Base-by-base conservation (phyloP, 2,888 invertebrate species). In the Calephelis perditalis region DNA sequence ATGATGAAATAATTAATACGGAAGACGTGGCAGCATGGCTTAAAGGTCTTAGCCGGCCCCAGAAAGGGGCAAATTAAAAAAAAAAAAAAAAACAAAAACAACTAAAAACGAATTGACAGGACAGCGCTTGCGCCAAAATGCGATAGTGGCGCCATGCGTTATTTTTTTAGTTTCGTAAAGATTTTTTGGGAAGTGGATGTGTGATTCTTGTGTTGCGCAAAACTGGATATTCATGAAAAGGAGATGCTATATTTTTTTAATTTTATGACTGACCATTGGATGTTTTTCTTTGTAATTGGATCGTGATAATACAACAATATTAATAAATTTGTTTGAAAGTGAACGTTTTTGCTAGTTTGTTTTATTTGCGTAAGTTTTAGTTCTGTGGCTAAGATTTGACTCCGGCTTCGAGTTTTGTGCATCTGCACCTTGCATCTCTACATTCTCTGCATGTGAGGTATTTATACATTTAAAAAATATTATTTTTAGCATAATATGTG, bases 371-470 rank as follows among this genome's bases (percentile, higher is more conserved):
- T 80, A 77, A 72, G 73, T 73, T 76, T 83, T 79, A 76, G 79
- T 80, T 83, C 73, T 76, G 84, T 86, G 82, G 76, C 82, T 79
- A 83, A 82, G 87, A 85, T 85, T 86, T 86, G 82, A 76, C 65
- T 65, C 65, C 68, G 67, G 69, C 61, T 65, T 63, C 64, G 68
- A 68, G 67, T 65, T 69, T 66, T 65, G 63, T 47, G 56, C 44
- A 59, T 45, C 54, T 58, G 57, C 58, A 54, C 57, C 12, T 12
- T 49, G 58, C 52, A 60, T 55, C 56, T 54, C 60, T 52, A 59
- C 57, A 47, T 47, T 55, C 56, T 54, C 60, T 52, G 59, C 57
- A 47, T 44, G 59, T 59, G 60, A 60, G 58, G 49, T 62, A 62
- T 35, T 26, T 43, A 26, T 7, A 49, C 37, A 40, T 15, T 10